Conservation (phyloP, 2,888 invertebrate species). For the Arrhopalites spinosus region DNA sequence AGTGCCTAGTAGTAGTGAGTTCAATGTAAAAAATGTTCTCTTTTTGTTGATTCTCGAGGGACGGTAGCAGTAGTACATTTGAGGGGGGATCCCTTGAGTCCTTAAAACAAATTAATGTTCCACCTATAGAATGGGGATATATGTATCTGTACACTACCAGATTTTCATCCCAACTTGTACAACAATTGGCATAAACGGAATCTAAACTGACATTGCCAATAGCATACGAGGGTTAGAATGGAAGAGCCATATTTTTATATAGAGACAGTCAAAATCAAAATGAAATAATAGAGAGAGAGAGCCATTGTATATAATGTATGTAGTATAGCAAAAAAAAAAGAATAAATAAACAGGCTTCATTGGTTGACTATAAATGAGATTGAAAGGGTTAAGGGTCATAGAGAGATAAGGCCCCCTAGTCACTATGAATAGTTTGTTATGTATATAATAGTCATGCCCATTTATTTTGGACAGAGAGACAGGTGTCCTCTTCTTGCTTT, state of each 20-base stretch:
- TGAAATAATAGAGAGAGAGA: not conserved
- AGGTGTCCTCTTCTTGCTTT: conserved; percentile 7
- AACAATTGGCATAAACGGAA: no score
- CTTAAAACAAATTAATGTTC: conserved; percentile 22
- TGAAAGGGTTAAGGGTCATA: conserved; percentile 34
- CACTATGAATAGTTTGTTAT: not conserved
- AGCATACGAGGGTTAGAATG: no score
- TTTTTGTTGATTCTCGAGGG: no score
- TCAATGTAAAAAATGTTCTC: no score
- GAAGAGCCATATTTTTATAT: no score
- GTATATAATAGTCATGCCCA: not conserved
- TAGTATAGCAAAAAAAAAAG: not conserved
- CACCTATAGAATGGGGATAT: not conserved
- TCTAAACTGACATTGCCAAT: no score
- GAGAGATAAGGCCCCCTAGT: not conserved
- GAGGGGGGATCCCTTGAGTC: conserved; percentile 22
- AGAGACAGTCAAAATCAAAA: not conserved
- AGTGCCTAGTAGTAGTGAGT: no score
- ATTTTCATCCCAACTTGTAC: no score
- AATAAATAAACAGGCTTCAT: conserved; percentile 32
- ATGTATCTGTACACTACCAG: not conserved
- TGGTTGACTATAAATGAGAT: conserved; percentile 19
- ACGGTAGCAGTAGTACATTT: no score
- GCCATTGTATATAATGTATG: conserved; percentile 10
- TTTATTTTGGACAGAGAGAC: conserved; percentile 6